Evolutionary conservation across 2,888 invertebrate species (phyloP).

Genomic region (Thecophora atra): DNA sequence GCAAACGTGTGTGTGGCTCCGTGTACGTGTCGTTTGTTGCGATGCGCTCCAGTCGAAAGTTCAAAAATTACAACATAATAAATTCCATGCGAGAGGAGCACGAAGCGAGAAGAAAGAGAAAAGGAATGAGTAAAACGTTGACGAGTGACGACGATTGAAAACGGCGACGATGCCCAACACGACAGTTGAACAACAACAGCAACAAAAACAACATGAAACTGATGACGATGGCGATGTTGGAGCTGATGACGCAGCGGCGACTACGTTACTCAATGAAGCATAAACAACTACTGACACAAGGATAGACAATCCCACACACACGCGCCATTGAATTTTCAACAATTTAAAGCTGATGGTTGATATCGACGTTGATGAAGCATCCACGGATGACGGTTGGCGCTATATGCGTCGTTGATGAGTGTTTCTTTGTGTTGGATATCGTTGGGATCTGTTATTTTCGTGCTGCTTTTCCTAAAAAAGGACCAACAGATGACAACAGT

Average conservation of each 20-base stretch:
- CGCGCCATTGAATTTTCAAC: too few relatives aligned
- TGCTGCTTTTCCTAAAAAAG: background rate
- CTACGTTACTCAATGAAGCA: too few relatives aligned
- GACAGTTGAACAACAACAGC: background rate
- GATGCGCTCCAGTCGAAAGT: slow-evolving; percentile 25
- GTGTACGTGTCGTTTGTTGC: slow-evolving; percentile 20
- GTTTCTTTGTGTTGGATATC: background rate
- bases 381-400: background rate
- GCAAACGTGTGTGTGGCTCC: background rate
- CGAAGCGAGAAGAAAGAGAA: background rate
- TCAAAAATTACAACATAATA: slow-evolving; percentile 28
- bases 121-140: slow-evolving; percentile 4
- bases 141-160: background rate
- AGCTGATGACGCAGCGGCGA: background rate
- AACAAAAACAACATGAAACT: slow-evolving; percentile 17
- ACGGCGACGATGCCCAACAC: slow-evolving; percentile 16
- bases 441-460: background rate
- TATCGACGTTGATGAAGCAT: background rate
- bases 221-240: slow-evolving; percentile 1
- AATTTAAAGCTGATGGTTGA: too few relatives aligned
- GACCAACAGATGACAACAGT: background rate
- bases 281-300: too few relatives aligned
- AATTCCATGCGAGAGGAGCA: background rate
- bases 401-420: background rate
- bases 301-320: too few relatives aligned